A percentile compares a stretch with the other conserved stretches of the same genome.
Evolutionary conservation across 2,113 vertebrate genomes (phyloP).

Genomic region (Clupea harengus): DNA sequence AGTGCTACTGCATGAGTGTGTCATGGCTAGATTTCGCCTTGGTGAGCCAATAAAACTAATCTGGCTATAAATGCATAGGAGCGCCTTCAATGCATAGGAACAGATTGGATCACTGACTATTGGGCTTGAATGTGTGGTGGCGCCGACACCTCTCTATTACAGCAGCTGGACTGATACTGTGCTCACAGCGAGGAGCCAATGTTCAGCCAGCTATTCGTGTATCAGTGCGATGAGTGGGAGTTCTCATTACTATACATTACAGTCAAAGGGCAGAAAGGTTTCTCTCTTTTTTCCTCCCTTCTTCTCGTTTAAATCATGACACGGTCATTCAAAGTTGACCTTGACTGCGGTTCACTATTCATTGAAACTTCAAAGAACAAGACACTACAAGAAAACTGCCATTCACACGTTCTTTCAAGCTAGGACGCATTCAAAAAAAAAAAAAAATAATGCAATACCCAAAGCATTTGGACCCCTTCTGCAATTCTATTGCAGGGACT

Average conservation of each 20-base stretch:
- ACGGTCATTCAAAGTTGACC: not conserved
- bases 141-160: not conserved
- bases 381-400: not conserved
- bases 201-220: not conserved
- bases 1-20: too few species aligned
- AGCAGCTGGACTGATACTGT: not conserved
- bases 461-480: not conserved
- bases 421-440: not conserved
- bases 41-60: too few species aligned
- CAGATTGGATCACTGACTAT: not conserved
- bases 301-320: not conserved
- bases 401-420: not conserved
- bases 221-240: not conserved
- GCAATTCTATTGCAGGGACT: not conserved
- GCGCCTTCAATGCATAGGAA: not conserved
- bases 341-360: not conserved
- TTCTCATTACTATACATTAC: not conserved
- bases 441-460: not conserved
- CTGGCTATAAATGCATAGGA: not conserved
- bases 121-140: not conserved
- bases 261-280: not conserved
- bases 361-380: not conserved
- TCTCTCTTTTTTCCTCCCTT: not conserved
- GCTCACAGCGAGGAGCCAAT: not conserved
- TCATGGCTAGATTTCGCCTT: too few species aligned